Base-by-base conservation (phyloP, 2,113 vertebrate genomes). In the Forbesichthys papilliferus region DNA sequence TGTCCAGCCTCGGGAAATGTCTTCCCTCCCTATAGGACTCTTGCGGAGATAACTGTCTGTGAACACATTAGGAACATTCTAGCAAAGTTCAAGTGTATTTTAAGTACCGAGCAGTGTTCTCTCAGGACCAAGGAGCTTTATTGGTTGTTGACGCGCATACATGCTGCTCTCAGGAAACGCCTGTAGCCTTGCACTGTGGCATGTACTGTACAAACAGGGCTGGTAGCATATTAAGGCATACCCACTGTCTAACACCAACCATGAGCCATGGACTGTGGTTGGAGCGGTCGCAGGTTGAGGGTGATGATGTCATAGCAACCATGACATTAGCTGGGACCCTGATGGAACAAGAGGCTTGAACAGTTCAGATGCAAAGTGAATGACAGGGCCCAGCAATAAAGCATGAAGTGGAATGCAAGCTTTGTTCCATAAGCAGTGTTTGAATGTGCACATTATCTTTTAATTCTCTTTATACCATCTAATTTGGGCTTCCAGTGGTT, bases 341-440 rank as follows among this genome's bases (percentile, higher is more conserved):
- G 74, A 69, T 71, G 3, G 11, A 64, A 66, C 18, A 49, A 8
- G 54, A 52, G 64, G 71, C 54, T 79, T 77, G 47, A 80, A 76
- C 61, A 9, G 67, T 60, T 64, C 3, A 5, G 46, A 57, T 64
- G 52, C 57, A 58, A 75, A 71, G 67, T 71, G 74, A 85, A 63
- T 80, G 85, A 83, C 78, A 81, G 75, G 16, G 61, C 47, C 54
- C 47, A 66, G 64, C 77, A 84, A 86, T 70, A 86, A 88, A 86
- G 79, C 76, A 77, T 74, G 68, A 64, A 77, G 79, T 59, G 82
- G 83, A 89, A 87, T 88, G 86, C 73, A 73, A 82, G 80, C 77
- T 81, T 87, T 87, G 86, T 85, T 83, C 60, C 34, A 59, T 80
- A 89, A 89, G 83, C 81, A 89, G 87, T 77, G 75, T 71, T 84